Percentiles rank a stretch among this genome's conserved stretches.
phyloP scores from a whole-genome alignment of 1,140 invertebrate species.

The Penaeus chinensis region DNA sequence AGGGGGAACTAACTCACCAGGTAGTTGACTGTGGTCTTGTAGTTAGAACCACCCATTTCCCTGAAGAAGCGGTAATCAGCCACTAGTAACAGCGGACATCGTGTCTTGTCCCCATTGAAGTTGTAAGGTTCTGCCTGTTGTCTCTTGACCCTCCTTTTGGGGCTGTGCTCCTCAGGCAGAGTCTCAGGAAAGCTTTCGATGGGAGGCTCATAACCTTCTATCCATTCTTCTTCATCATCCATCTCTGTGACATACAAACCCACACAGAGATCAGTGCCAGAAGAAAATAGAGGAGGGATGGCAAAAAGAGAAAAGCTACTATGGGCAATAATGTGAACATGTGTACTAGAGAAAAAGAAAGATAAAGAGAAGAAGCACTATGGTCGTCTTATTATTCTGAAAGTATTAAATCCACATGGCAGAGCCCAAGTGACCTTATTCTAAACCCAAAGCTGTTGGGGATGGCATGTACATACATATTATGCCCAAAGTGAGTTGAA shows the following conservation, averaged over 20 bases:
- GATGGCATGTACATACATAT: no score
- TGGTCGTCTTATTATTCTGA: no score
- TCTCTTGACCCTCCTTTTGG: conserved; percentile 43
- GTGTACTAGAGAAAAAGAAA: no score
- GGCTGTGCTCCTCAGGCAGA: background rate
- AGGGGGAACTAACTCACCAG: conserved; percentile 74
- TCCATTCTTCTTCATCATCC: conserved; percentile 38
- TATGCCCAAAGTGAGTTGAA: no score
- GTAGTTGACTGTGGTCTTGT: conserved; percentile 95
- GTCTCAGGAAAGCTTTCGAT: conserved; percentile 15
- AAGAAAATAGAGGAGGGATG: background rate
- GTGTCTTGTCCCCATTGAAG: conserved; percentile 61
- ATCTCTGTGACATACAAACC: conserved; percentile 16
- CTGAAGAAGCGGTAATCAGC: conserved; percentile 95
- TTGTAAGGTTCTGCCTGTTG: conserved; percentile 53
- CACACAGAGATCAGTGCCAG: no score
- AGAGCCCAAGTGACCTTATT: no score
- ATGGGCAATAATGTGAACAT: no score
- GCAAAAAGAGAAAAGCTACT: no score
- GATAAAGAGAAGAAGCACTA: no score
- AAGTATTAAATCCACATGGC: no score
- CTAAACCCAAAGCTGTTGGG: no score
- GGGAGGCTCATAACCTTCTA: conserved; percentile 43
- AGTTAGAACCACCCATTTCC: conserved; percentile 93
- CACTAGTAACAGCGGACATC: conserved; percentile 90